phyloP scores from a whole-genome alignment of 2,113 vertebrate genomes.

The Lethenteron reissneri region DNA sequence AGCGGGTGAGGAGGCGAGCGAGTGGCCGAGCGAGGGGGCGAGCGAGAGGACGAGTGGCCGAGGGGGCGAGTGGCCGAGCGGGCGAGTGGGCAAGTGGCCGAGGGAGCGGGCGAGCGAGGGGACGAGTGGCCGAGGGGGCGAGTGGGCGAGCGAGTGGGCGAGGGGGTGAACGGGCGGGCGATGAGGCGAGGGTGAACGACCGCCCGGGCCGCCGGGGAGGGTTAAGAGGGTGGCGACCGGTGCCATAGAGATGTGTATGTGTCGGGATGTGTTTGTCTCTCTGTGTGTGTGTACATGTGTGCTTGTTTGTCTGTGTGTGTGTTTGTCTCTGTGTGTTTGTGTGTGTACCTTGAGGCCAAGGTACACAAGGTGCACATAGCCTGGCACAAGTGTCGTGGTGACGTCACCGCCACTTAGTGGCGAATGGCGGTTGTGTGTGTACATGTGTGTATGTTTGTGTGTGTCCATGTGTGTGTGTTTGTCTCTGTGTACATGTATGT shows the following conservation, averaged over 20 bases:
- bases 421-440: not conserved
- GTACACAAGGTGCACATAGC: too few species aligned
- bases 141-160: not conserved
- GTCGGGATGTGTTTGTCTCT: not conserved
- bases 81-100: not conserved
- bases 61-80: not conserved
- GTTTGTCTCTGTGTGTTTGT: not conserved
- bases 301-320: not conserved
- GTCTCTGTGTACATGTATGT: not conserved
- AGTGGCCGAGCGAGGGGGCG: not conserved
- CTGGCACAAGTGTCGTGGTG: too few species aligned
- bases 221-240: not conserved
- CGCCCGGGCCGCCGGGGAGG: not conserved
- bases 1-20: not conserved
- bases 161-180: not conserved
- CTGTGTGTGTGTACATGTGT: not conserved
- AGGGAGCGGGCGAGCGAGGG: not conserved
- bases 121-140: conserved; percentile 1
- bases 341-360: not conserved
- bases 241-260: not conserved
- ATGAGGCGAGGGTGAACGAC: not conserved
- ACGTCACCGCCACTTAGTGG: too few species aligned
- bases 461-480: not conserved
- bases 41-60: not conserved
- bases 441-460: not conserved